Percentiles rank a stretch among this genome's conserved stretches.
Evolutionary conservation across 1,140 invertebrate species (phyloP).

Genomic region (Antheraea mylitta): DNA sequence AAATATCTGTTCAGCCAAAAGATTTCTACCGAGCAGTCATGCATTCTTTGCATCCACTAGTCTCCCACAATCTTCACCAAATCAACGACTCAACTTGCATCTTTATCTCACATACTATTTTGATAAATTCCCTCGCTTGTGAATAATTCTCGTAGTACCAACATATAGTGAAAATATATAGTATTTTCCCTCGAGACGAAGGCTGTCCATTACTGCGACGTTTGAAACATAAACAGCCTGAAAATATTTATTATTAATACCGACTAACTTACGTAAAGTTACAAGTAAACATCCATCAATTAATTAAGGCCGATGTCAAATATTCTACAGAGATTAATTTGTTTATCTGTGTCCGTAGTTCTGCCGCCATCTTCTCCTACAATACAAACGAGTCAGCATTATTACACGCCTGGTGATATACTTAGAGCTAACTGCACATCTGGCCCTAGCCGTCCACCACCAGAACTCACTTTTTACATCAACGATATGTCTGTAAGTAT

Average conservation of each 20-base stretch:
- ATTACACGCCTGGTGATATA: constrained; percentile 87
- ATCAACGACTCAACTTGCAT: no score
- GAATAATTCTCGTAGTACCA: no score
- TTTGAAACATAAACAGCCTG: background rate
- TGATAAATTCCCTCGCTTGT: no score
- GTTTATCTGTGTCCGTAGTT: constrained; percentile 69
- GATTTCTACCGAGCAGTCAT: no score
- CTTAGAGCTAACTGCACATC: constrained; percentile 88
- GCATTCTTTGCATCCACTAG: no score
- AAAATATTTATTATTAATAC: background rate
- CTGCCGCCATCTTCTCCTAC: constrained; percentile 80
- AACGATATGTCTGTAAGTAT: constrained; percentile 87
- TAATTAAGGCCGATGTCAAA: background rate
- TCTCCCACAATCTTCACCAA: no score
- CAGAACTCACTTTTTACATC: constrained; percentile 84
- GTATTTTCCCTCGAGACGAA: no score
- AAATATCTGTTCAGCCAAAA: no score
- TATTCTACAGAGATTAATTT: background rate
- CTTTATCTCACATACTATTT: no score
- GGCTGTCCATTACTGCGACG: no score
- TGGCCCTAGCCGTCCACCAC: constrained; percentile 84
- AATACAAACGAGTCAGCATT: constrained; percentile 82
- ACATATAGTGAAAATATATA: no score
- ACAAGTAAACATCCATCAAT: constrained; percentile 1
- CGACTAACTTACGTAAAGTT: background rate